Percentiles rank a stretch among this genome's conserved stretches.
Conservation (phyloP, 2,113 vertebrate genomes). For the Colius striatus region DNA sequence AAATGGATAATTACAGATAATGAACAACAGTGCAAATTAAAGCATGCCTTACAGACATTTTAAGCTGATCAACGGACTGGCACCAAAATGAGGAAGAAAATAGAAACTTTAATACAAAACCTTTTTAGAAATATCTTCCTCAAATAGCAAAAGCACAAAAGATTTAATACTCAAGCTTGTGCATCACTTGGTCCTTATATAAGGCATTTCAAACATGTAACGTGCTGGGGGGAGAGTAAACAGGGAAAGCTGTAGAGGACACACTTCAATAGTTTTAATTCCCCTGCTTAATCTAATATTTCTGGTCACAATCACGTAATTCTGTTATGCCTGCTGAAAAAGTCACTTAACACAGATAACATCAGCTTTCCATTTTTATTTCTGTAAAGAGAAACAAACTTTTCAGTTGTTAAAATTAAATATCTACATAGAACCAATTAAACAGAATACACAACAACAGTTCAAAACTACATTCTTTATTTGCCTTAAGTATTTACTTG, state of each 20-base stretch:
- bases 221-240: neutral
- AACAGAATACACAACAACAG: neutral
- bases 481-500: neutral
- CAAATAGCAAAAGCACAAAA: neutral
- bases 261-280: neutral
- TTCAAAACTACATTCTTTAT: neutral
- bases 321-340: neutral
- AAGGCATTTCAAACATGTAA: neutral
- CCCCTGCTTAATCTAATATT: neutral
- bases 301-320: neutral
- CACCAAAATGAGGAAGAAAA: neutral
- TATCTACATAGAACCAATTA: neutral
- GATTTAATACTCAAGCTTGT: neutral
- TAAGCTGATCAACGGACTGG: neutral
- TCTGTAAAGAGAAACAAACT: neutral
- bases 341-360: neutral
- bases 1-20: neutral
- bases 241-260: neutral
- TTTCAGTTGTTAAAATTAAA: neutral
- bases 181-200: neutral
- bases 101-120: neutral
- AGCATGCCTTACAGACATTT: neutral
- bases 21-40: neutral
- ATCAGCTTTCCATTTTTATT: neutral
- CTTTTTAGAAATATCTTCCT: neutral